phyloP scores from a whole-genome alignment of 2,888 invertebrate genomes.

The Agriopis marginaria region DNA sequence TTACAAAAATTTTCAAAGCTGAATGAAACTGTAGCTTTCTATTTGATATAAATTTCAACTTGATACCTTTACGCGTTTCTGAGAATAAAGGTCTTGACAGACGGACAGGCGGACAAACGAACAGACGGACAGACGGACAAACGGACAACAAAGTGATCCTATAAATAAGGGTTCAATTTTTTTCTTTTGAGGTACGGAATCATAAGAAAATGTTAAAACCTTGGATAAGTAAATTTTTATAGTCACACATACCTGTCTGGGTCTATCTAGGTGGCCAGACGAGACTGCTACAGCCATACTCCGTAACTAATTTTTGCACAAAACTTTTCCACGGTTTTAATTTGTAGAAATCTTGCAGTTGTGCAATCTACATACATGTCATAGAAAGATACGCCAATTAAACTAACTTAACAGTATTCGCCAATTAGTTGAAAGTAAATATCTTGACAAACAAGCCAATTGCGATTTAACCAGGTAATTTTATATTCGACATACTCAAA shows the following conservation, averaged over 20 bases:
- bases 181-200: no score
- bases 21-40: no score
- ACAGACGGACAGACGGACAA: no score
- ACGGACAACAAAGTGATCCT: no score
- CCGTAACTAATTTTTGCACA: slow-evolving; percentile 22
- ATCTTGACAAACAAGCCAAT: slow-evolving; percentile 60
- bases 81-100: no score
- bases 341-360: slow-evolving; percentile 61
- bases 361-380: slow-evolving; percentile 62
- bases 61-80: no score
- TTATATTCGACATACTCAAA: slow-evolving; percentile 43
- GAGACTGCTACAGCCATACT: slow-evolving; percentile 4
- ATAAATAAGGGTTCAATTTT: no score
- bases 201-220: not conserved
- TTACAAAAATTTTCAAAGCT: no score
- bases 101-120: no score
- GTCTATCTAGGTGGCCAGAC: not conserved
- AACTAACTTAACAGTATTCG: slow-evolving; percentile 43
- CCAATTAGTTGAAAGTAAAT: slow-evolving; percentile 65
- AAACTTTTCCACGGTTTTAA: slow-evolving; percentile 33
- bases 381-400: slow-evolving; percentile 56
- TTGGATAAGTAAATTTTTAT: not conserved
- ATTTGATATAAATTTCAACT: no score
- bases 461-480: slow-evolving; percentile 51
- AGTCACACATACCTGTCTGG: not conserved